A percentile compares a stretch with the other conserved stretches of the same genome.
Conservation (phyloP, 2,888 invertebrate genomes). For the Drosophila dives region DNA sequence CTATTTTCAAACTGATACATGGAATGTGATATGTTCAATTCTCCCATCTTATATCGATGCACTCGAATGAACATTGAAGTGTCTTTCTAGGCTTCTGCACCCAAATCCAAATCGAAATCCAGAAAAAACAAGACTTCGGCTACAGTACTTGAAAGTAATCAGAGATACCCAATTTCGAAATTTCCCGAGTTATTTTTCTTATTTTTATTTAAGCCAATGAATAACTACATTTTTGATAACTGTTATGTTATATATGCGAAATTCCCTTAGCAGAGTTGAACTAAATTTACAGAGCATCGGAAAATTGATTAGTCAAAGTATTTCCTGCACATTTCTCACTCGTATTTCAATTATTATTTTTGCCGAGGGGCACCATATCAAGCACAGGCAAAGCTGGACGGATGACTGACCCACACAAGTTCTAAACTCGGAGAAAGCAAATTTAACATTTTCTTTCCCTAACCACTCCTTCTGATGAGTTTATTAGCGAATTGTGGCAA, state of each 20-base stretch:
- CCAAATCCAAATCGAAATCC: background rate
- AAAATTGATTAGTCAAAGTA: background rate
- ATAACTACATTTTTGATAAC: background rate
- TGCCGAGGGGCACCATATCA: slow-evolving; percentile 15
- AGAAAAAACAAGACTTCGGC: no score
- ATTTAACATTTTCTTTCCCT: slow-evolving; percentile 3
- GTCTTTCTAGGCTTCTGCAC: background rate
- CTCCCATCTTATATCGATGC: background rate
- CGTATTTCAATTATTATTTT: background rate
- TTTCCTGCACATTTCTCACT: background rate
- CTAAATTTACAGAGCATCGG: background rate
- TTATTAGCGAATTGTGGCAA: slow-evolving; percentile 44
- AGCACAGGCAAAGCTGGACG: slow-evolving; percentile 14
- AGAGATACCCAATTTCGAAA: background rate
- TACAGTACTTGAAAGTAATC: background rate
- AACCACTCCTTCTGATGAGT: slow-evolving; percentile 37
- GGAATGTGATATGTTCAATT: background rate
- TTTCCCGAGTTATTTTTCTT: background rate
- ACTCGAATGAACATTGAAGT: background rate
- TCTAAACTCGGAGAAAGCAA: background rate
- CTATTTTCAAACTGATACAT: background rate
- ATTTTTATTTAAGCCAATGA: background rate
- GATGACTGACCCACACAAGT: slow-evolving; percentile 22
- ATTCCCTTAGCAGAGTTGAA: background rate
- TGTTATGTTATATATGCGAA: background rate